Base-by-base conservation (phyloP, 2,888 invertebrate species). In the Conus canariensis region DNA sequence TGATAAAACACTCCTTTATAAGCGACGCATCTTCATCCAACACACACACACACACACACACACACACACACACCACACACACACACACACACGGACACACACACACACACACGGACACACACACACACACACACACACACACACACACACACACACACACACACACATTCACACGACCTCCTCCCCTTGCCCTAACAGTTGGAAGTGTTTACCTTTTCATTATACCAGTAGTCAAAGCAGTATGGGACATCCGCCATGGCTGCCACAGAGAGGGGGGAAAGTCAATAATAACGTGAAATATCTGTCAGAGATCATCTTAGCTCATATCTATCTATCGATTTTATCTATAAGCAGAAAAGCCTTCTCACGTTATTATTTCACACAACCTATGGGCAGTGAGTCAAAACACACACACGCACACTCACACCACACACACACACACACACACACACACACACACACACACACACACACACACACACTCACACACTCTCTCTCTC, bases 201-300 rank as follows among this genome's bases (percentile, higher is more conserved):
- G 22, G 16, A 70, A 70, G 7, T 8, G 90, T 93, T 90, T 91
- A 95, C 95, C 93, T 95, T 94, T 82, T 92, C 92, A 89, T 96
- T 94, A 92, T 93, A 96, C 94, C 94, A 95, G 91, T 96, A 96
- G 91, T 95, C 94, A 90, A 96, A 94, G 92, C 95, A 95, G 91
- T 94, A 94, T 8, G 96, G 95, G 0, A 96, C 95, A 93, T 96
- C 95, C 9, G 95, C 93, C 91, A 96, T 94, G 10, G 95, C 96
- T 96, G 93, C 85, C 93, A 94, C 64, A 64, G 64, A 64, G 64
- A 64, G 85, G 56, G 82, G 67, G 22, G 45, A 60, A 56, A 85
- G 9, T 9, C n/a, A 74, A 22, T 12, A 10, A n/a, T 80, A 80
- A n/a, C 45, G 3, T 45, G 1, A 45, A 45, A 45, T 45, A 45